Conservation (phyloP, 2,888 invertebrate species). For the Lissocephala sabroskyi region DNA sequence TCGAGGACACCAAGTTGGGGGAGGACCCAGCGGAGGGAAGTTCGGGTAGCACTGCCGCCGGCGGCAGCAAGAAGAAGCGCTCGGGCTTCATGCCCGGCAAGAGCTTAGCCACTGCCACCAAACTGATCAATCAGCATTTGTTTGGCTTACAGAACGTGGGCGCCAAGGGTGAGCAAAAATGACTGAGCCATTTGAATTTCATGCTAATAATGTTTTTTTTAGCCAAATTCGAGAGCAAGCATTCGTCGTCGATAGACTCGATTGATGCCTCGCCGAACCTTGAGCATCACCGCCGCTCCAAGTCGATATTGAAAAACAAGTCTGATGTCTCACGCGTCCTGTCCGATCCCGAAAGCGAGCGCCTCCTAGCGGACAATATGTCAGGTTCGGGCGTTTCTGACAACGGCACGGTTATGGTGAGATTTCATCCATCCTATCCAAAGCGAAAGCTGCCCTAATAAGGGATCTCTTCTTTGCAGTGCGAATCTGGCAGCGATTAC, state of each 20-base stretch:
- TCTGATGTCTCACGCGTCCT: constrained; percentile 77
- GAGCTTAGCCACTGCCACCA: constrained; percentile 80
- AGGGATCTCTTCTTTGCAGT: constrained; percentile 66
- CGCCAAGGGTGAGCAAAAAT: constrained; percentile 63
- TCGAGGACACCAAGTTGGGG: constrained; percentile 74
- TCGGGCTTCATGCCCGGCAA: constrained; percentile 78
- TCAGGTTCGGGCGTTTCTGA: constrained; percentile 76
- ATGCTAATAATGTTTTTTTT: not conserved
- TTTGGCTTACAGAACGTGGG: constrained; percentile 77
- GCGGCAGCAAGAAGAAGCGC: constrained; percentile 68
- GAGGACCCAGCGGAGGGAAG: constrained; percentile 74
- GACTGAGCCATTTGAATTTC: not conserved
- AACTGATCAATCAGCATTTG: constrained; percentile 82
- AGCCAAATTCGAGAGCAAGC: constrained; percentile 76
- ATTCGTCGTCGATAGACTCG: constrained; percentile 80
- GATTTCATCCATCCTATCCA: too few relatives aligned
- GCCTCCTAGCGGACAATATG: constrained; percentile 79
- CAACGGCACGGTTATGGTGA: constrained; percentile 73
- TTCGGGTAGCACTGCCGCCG: constrained; percentile 34
- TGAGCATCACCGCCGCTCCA: constrained; percentile 79
- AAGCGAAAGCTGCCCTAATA: not conserved
- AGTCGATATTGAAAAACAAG: constrained; percentile 83
- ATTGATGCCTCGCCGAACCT: constrained; percentile 79
- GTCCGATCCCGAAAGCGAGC: constrained; percentile 83
- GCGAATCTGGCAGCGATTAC: constrained; percentile 80